A percentile compares a stretch with the other conserved stretches of the same genome.
These are phyloP conservation scores for Sebastes hubbsi DNA, from an alignment of 2,797 vertebrate species.

Conservation along the genomic window DNA sequence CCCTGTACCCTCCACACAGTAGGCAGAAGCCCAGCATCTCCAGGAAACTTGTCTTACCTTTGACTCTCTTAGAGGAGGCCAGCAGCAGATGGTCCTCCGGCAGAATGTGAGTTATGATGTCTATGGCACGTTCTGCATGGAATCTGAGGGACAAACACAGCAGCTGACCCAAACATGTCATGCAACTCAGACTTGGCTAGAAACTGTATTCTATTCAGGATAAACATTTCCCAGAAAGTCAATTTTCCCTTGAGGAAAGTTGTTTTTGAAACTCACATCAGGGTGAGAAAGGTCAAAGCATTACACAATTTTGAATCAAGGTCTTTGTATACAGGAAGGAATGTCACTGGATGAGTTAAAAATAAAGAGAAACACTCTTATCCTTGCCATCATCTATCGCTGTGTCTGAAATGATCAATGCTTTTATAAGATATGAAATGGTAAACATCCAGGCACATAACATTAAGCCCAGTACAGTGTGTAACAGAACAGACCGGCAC, in stretches of 20 bases:
- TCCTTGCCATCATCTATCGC: background rate
- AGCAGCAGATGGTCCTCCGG: constrained; percentile 98
- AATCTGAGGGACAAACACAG: constrained; percentile 83
- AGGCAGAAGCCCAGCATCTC: background rate
- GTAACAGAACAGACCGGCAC: background rate
- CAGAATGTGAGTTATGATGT: constrained; percentile 99
- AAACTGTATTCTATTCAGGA: background rate
- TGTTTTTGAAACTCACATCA: constrained; percentile 28
- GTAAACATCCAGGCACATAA: background rate
- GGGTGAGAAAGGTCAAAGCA: constrained; percentile 24
- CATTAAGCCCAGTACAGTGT: background rate
- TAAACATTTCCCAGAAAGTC: constrained; percentile 56
- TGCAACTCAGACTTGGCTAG: background rate
- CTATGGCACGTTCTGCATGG: constrained; percentile 99
- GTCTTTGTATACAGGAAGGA: background rate
- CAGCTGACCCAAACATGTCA: constrained; percentile 21
- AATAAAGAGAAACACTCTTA: background rate
- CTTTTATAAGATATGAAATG: background rate
- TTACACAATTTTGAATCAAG: constrained; percentile 13
- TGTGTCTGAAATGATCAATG: background rate
- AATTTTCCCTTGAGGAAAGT: constrained; percentile 4
- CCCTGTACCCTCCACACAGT: constrained; percentile 10
- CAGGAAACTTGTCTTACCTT: constrained; percentile 83
- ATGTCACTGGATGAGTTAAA: background rate
- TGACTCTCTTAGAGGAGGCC: constrained; percentile 98